Evolutionary conservation across 2,888 invertebrate genomes (phyloP), one percentile per base, ranked within the genome.

Genomic region (Carterocephalus palaemon): DNA sequence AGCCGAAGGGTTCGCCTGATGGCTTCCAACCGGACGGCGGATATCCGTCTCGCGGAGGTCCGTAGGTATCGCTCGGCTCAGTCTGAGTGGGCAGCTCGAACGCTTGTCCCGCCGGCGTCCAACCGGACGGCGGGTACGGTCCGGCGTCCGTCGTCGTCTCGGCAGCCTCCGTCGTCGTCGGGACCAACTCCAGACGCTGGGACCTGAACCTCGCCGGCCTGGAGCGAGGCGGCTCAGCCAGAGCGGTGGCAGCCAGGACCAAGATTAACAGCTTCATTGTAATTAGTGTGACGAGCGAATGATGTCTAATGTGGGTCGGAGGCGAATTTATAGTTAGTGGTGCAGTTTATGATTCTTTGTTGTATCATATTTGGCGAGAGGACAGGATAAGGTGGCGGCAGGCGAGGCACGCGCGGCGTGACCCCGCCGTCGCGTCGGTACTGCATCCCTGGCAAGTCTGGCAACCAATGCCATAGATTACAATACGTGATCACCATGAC

Each of bases 1-100:
- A 55, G 0, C 68, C 69, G 51, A 87, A 86, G 0, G 68, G 62
- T 48, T 75, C 65, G 1, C 78, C 80, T n/a, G 64, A 64, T 1
- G 87, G 87, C 20, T 75, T 79, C 83, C 83, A 86, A 10, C 85
- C 87, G 1, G 86, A 77, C 0, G 85, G 67, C 0, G 82, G 77
- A 16, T 85, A 84, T 0, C 79, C 76, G 0, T 59, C 54, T 47
- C 40, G 60, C 41, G 77, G 75, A 4, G 70, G 59, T 39, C 72
- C 75, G 26, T 73, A 74, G 0, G 63, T 49, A 5, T 70, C 64
- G 2, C 60, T 59, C 2, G 78, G 75, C 0, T 33, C 53, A 22
- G 54, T 52, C 8, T 59, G 53, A 36, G 64, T 55, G 1, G 68
- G 66, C n/a, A 67, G 52, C 1, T 57, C 57, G 28, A 67, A 65